Evolutionary conservation across 1,140 invertebrate species (phyloP), one percentile per base, ranked within the genome.

Genomic region (Drosophila parabipectinata): DNA sequence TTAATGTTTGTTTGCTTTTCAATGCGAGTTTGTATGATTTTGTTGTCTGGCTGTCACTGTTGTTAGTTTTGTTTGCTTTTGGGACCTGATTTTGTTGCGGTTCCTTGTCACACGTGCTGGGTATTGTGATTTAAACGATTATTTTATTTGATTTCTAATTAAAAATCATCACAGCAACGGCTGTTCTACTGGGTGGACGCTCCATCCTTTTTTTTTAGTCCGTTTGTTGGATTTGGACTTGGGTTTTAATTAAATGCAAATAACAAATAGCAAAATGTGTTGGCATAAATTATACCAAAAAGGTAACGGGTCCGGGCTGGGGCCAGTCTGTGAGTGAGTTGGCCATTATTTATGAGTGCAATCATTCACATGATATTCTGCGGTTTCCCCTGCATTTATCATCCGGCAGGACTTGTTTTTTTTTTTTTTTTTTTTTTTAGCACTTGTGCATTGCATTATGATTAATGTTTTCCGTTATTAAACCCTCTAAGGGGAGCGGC

Each of bases 351-450:
- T 87, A 87, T 87, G 83, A 76, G 71, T 69, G 83, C 83, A 87
- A 87, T 87, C 83, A 88, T 83, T 87, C 83, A 87, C 87, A 88
- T 79, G 76, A 87, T 88, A 87, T 87, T 88, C 81, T 88, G 83
- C 78, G 83, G 83, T 87, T 83, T 48, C 60, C 54, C 83, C 60
- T 72, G 82, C 83, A 87, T 87, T 87, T 87, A 87, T 88, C 83
- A 81, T 18, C 28, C 55, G 76, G 72, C 73, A 82, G 88, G 88
- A 83, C 75, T 88, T 88, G 88, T 88, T 69, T 88, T 87, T 6
- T n/a, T 41, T n/a, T 87, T 88, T 87, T n/a, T n/a, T n/a, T n/a
- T 41, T n/a, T 41, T n/a, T 87, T 83, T 83, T 88, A 87, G 78
- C 82, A 78, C 78, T 88, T 66, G 61, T 37, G 12, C n/a, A 9